Base-by-base conservation (phyloP, 2,797 vertebrate species). In the Sitta carolinensis region DNA sequence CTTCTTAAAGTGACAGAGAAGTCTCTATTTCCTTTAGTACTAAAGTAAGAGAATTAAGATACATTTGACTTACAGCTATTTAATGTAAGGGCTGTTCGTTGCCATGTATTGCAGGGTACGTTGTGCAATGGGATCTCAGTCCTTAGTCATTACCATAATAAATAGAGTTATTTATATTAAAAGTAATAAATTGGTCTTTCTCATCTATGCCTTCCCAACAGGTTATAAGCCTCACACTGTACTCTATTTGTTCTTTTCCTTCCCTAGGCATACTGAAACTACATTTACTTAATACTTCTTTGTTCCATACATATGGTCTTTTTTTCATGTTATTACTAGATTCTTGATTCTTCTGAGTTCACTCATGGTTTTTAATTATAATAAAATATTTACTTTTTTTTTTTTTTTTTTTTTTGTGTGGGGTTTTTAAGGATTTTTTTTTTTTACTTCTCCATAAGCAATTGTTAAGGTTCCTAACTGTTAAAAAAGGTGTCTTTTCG, bases 211-310 rank as follows among this genome's bases (percentile, higher is more conserved):
- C 30, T 81, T 88, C 42, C 43, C 55, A 84, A 62, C 43, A 75
- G 83, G 55, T 36, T 73, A 59, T 19, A 50, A 61, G n/a, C 26
- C 51, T 93, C 58, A 75, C 32, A 62, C 68, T 67, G 6, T 87
- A 81, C 62, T 79, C 11, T 67, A 38, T 91, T 85, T 80, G 20
- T 90, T 81, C 47, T 85, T 94, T 89, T 86, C 51, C 58, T 89
- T 77, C 36, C 62, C 32, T 72, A 57, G 27, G 30, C 23, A 11
- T 50, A 54, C 42, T 61, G 27, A 77, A 79, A 62, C 34, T 73
- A 8, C 2, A 2, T 59, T 93, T 77, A 52, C 19, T 63, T 84
- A 92, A 48, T 80, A 34, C 7, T 69, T n/a, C 38, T 72, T 94
- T 76, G 23, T 62, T 79, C 54, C 14, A 19, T 64, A 69, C 5